phyloP scores from a whole-genome alignment of 2,113 vertebrate genomes.

The Zootoca vivipara region DNA sequence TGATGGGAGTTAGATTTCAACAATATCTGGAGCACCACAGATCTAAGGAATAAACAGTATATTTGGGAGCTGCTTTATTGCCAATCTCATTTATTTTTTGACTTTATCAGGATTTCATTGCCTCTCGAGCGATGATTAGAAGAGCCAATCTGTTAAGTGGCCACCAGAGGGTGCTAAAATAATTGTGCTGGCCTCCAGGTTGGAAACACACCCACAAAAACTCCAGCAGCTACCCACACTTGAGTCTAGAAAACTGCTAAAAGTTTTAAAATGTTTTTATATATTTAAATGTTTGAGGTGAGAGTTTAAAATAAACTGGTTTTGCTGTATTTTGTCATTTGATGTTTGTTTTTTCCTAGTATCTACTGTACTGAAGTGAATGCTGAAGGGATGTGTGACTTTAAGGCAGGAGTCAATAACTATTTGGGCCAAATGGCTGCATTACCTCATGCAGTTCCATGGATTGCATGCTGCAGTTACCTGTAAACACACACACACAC shows the following conservation, averaged over 20 bases:
- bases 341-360: neutral
- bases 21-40: no score
- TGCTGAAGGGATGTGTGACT: neutral
- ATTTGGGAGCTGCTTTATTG: no score
- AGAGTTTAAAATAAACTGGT: slow-evolving; percentile 70
- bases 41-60: no score
- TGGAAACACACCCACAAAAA: neutral
- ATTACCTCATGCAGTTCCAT: no score
- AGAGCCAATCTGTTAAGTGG: neutral
- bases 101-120: neutral
- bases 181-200: neutral
- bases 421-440: neutral
- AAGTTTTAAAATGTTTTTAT: slow-evolving; percentile 62
- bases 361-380: neutral
- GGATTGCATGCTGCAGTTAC: no score
- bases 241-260: slow-evolving; percentile 36
- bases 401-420: neutral
- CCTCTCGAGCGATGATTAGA: neutral
- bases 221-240: neutral
- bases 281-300: slow-evolving; percentile 67
- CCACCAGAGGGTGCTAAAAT: slow-evolving; percentile 29
- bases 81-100: neutral
- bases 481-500: no score
- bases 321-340: neutral
- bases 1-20: no score